Evolutionary conservation across 53 echinoderm and acorn worm genomes (phyloP).

Genomic region (Antedon mediterranea): DNA sequence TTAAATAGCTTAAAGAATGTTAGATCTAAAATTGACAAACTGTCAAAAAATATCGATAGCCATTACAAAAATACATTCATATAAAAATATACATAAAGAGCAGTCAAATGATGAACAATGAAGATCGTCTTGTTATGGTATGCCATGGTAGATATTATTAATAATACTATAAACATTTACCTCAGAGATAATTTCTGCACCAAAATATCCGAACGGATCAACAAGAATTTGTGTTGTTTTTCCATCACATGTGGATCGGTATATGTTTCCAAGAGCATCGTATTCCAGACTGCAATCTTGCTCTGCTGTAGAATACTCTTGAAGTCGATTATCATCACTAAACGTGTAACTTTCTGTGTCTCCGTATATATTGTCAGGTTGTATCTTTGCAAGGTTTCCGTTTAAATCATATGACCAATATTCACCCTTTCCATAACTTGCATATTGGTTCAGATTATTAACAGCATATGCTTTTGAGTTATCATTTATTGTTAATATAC

Average conservation of each 20-base stretch:
- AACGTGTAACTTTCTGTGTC: slow-evolving; percentile 4
- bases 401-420: slow-evolving; percentile 10
- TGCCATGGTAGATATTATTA: too few species aligned
- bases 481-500: slow-evolving; percentile 6
- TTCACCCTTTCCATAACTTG: slow-evolving; percentile 9
- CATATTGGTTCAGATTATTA: slow-evolving; percentile 28
- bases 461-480: slow-evolving; percentile 5
- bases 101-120: too few species aligned
- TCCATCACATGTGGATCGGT: slow-evolving; percentile 16
- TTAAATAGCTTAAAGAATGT: too few species aligned
- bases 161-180: slow-evolving; percentile 3
- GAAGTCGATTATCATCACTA: slow-evolving; percentile 6
- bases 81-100: too few species aligned
- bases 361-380: neutral
- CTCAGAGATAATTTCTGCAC: slow-evolving; percentile 19
- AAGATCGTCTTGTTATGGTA: too few species aligned
- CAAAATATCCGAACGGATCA: slow-evolving; percentile 34
- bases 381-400: slow-evolving; percentile 16
- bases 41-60: too few species aligned
- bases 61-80: too few species aligned
- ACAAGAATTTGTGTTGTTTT: slow-evolving; percentile 10
- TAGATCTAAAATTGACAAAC: too few species aligned
- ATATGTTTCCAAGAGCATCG: slow-evolving; percentile 26
- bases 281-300: slow-evolving; percentile 19
- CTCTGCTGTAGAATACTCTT: neutral